These are phyloP conservation scores for Spodoptera exigua DNA, from an alignment of 2,888 invertebrate genomes.

Conservation along the genomic window DNA sequence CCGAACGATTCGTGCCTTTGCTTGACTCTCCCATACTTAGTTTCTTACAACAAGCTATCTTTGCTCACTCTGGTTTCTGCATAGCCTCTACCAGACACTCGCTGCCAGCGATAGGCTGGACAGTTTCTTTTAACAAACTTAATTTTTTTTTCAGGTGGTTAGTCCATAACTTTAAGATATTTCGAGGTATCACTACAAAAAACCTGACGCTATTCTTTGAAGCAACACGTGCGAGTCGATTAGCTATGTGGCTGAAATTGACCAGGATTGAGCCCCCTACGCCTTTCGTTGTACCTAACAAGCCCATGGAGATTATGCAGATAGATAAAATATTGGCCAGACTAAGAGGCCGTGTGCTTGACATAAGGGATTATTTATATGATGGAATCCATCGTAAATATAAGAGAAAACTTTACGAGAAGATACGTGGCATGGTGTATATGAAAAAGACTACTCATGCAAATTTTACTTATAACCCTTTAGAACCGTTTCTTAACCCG, in stretches of 20 bases:
- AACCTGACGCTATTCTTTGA: slow-evolving; percentile 65
- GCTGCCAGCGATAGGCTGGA: too few relatives aligned
- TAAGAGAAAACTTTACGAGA: slow-evolving; percentile 63
- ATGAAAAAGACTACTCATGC: fast-evolving
- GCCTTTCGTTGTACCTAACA: slow-evolving; percentile 12
- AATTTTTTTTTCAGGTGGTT: slow-evolving; percentile 72
- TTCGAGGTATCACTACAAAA: slow-evolving; percentile 54
- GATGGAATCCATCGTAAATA: slow-evolving; percentile 54
- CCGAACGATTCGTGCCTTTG: too few relatives aligned
- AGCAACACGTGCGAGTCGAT: slow-evolving; percentile 66
- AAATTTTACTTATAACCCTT: fast-evolving
- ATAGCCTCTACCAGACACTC: too few relatives aligned
- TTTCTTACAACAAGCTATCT: too few relatives aligned
- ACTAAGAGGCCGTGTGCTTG: slow-evolving; percentile 68
- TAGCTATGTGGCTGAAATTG: slow-evolving; percentile 65
- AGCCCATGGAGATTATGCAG: slow-evolving; percentile 54
- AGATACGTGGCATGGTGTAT: slow-evolving; percentile 16
- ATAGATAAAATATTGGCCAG: slow-evolving; percentile 63
- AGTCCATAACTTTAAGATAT: slow-evolving; percentile 61
- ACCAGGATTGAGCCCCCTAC: slow-evolving; percentile 61
- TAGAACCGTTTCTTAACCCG: slow-evolving; percentile 5
- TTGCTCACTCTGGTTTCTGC: too few relatives aligned
- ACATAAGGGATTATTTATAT: slow-evolving; percentile 73
- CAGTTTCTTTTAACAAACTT: too few relatives aligned
- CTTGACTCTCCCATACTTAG: too few relatives aligned